A percentile compares a stretch with the other conserved stretches of the same genome.
Conservation (phyloP, 2,888 invertebrate genomes). For the Ectropis crepuscularia region DNA sequence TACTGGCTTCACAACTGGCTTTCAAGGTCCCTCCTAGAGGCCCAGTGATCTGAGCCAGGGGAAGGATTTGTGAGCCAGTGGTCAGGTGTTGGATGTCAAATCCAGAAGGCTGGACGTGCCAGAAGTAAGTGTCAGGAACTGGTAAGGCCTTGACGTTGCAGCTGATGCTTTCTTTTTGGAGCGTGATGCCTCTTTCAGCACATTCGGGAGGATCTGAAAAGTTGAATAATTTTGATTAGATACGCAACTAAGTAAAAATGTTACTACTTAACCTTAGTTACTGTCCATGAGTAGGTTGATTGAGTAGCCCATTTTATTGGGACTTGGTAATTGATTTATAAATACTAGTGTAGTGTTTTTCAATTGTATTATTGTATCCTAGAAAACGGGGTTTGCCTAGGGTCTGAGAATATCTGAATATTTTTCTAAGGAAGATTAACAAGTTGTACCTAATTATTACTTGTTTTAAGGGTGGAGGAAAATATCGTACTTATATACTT, state of each 20-base stretch:
- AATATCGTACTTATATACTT: too few species aligned
- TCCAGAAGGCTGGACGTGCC: slow-evolving; percentile 71
- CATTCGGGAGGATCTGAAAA: slow-evolving; percentile 75
- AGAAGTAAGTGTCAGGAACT: slow-evolving; percentile 71
- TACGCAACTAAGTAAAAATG: background rate
- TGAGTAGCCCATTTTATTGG: too few species aligned
- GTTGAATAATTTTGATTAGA: background rate
- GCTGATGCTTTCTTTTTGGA: slow-evolving; percentile 68
- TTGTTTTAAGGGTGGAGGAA: too few species aligned
- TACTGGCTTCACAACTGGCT: slow-evolving; percentile 73
- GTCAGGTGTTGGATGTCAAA: slow-evolving; percentile 72
- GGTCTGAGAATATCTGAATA: too few species aligned
- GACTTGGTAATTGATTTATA: too few species aligned
- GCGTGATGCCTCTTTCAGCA: slow-evolving; percentile 62
- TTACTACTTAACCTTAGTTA: too few species aligned
- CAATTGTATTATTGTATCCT: too few species aligned
- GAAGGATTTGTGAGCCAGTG: slow-evolving; percentile 69
- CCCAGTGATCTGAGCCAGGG: slow-evolving; percentile 71
- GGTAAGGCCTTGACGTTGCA: slow-evolving; percentile 72
- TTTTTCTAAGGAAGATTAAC: too few species aligned
- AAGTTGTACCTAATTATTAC: too few species aligned
- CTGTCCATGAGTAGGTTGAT: too few species aligned
- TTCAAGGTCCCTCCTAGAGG: slow-evolving; percentile 64
- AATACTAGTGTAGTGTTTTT: too few species aligned
- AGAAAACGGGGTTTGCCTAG: too few species aligned